Percentiles rank a stretch among this genome's conserved stretches.
phyloP scores from a whole-genome alignment of 37 sponge, comb jelly and placozoan genomes.

The Hexactinellida sp. region DNA sequence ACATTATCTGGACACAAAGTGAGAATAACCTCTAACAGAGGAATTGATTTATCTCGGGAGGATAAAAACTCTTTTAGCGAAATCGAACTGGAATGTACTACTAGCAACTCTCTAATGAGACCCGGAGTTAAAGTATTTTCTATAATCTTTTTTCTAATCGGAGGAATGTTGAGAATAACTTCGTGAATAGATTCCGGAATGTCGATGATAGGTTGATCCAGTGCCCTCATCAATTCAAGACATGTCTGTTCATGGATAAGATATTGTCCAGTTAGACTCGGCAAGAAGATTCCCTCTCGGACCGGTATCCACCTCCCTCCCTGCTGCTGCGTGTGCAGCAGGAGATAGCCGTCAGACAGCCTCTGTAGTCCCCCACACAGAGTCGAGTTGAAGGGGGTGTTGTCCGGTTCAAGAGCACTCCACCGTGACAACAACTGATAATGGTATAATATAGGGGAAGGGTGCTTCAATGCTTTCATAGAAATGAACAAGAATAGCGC shows the following conservation, averaged over 20 bases:
- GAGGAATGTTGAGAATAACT: not conserved
- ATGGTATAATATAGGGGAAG: not conserved
- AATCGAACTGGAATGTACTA: not conserved
- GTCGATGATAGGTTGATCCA: not conserved
- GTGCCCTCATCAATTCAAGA: not conserved
- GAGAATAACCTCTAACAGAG: not conserved
- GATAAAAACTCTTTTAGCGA: not conserved
- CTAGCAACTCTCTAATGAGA: not conserved
- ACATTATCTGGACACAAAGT: not conserved
- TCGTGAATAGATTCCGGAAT: not conserved
- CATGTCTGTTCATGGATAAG: not conserved
- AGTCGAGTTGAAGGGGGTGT: not conserved
- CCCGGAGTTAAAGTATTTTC: not conserved
- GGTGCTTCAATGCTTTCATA: not conserved
- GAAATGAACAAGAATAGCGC: not conserved
- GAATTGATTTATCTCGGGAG: not conserved
- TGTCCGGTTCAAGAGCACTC: not conserved
- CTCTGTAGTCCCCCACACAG: not conserved
- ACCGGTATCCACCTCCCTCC: not conserved
- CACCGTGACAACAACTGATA: not conserved
- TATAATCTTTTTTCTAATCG: not conserved
- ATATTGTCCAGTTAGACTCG: not conserved
- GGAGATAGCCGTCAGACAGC: not conserved
- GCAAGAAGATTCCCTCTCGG: not conserved
- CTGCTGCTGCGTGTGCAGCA: not conserved